Evolutionary conservation across 2,888 invertebrate genomes (phyloP), one percentile per base, ranked within the genome.

Genomic region (Phorcus lineatus): DNA sequence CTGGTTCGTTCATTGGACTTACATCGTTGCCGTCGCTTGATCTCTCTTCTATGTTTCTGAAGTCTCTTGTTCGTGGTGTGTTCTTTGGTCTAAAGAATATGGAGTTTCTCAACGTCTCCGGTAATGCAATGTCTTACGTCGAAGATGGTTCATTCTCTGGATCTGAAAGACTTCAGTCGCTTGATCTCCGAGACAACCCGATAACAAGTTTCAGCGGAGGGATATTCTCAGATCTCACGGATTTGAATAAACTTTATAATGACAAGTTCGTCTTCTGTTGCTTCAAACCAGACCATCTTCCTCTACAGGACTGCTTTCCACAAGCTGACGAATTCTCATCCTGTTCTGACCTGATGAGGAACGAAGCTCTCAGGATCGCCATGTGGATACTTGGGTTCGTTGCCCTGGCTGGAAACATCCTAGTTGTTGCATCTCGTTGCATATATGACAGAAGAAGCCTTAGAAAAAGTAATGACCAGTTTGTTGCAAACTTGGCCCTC

Each of bases 271-370:
- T 70, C 17, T 78, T 78, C 40, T 79, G 79, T 22, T 79, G 79
- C 55, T 28, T 70, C 36, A 24, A 19, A 57, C 74, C 70, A 13
- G 31, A 53, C 2, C n/a, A n/a, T 16, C 53, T 79, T 22, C 79
- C 77, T 6, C 74, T n/a, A 22, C 16, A 79, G 3, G 76, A 74
- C 0, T 84, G 85, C 74, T 53, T 77, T 62, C 74, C 86, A 57
- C 80, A 84, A 31, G 83, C 86, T 19, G 85, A 86, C 79, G 79
- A 79, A 11, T 81, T 87, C 78, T 85, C 87, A 22, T 87, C 88
- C 11, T 88, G 89, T 75, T 81, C 79, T 22, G 86, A 89, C 66
- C 82, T 89, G 22, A 84, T 89, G 83, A 80, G 81, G 24, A 80
- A 86, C 36, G 74, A 80, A 11, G 74, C 81, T n/a, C 78, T 87